Base-by-base conservation (phyloP, 1,140 invertebrate genomes). In the Cotesia glomerata region DNA sequence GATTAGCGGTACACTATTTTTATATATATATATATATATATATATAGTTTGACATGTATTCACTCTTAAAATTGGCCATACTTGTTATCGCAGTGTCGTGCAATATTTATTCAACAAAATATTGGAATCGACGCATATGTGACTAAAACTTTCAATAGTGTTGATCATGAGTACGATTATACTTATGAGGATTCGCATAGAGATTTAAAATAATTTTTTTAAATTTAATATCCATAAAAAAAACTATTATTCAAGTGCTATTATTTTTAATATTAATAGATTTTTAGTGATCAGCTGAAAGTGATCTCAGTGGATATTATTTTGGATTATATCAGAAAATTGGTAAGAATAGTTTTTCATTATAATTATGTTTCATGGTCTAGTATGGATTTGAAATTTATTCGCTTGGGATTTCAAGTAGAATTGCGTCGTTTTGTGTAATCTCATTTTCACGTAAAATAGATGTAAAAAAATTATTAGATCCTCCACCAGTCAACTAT, bases 381-480 rank as follows among this genome's bases (percentile, higher is more conserved):
- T 5, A n/a, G 5, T 14, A 3, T 54, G 5, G 52, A 5, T 54
- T 9, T 14, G 5, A n/a, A 5, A 45, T 45, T 54, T 54, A 16
- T n/a, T 7, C 5, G 16, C 52, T 54, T 49, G 45, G 8, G 45
- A 49, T 4, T 36, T 26, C 4, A 5, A 18, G 8, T 13, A 54
- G 58, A 54, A 35, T 71, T 71, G 52, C 69, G 26, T 58, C 49
- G 34, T 36, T 63, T 64, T 52, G 69, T 71, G 61, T 34, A 65
- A 71, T 65, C 63, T 71, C 39, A 36, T 4, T 54, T 54, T 11
- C 34, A 35, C 49, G 8, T 51, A 35, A 26, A 14, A 34, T 7
- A 34, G 34, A 8, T 68, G 51, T 68, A 3, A 14, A 35, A 58
- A 26, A 26, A 26, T 26, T 26, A 26, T 26, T 26, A 1, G 26